Base-by-base conservation (phyloP, 2,113 vertebrate genomes). In the Alosa alosa region DNA sequence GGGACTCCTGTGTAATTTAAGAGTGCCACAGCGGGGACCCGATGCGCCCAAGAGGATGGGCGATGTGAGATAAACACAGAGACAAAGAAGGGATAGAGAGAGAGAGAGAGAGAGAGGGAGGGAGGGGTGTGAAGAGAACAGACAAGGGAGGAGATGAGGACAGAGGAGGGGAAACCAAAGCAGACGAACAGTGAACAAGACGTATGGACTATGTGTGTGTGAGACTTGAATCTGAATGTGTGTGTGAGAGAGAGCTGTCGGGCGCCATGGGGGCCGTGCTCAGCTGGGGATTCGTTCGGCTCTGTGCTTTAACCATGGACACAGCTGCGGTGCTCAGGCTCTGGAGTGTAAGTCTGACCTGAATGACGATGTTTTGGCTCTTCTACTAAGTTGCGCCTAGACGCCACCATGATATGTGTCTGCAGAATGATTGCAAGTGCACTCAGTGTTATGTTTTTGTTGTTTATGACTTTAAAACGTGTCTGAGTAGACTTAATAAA, bases 191-290 rank as follows among this genome's bases (percentile, higher is more conserved):
- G 49, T 83, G n/a, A 83, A 83, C 41, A 55, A 36, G 3, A 64
- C n/a, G 60, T 18, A 83, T 41, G 20, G 25, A 86, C 17, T 31
- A 41, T n/a, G 68, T 75, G n/a, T 68, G 55, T 46, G 81, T 55
- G 41, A 41, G 25, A 25, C 44, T 46, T 4, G 45, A 49, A 82
- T 22, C 44, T 36, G 31, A 4, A 45, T 81, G 47, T 81, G 72
- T n/a, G 72, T 81, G 68, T 44, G 41, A 44, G 20, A 68, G 47
- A 78, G 68, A 75, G 4, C 31, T 78, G 72, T 15, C 10, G 31
- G n/a, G 50, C 15, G 81, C 17, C 85, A 88, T 86, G 85, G 88
- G 88, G 39, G 85, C 88, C 47, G 84, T 81, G 17, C 72, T 85
- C 44, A 89, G 88, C 84, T 87, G 86, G 88, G 84, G 75, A 44